Conservation (phyloP, 2,888 invertebrate genomes). For the Tetramorium bicarinatum region DNA sequence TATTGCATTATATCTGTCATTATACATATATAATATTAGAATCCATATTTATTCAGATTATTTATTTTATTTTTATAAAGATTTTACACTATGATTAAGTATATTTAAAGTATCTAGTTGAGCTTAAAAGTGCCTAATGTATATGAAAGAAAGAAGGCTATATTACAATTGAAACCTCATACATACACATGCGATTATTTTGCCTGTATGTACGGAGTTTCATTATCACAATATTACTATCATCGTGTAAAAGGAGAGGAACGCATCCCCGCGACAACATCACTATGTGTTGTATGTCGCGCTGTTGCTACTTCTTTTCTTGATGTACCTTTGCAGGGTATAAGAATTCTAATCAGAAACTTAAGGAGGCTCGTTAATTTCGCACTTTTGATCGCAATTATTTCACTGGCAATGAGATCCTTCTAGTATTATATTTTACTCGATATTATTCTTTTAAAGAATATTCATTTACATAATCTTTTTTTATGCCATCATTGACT, state of each 20-base stretch:
- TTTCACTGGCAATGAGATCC: conserved; percentile 25
- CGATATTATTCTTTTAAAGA: conserved; percentile 52
- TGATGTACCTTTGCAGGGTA: conserved; percentile 74
- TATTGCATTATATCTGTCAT: neutral
- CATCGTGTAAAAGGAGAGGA: conserved; percentile 56
- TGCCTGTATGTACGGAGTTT: conserved; percentile 33
- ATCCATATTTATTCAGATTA: conserved; percentile 86
- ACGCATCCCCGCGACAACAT: conserved; percentile 73
- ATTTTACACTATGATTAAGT: conserved; percentile 81
- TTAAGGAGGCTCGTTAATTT: conserved; percentile 48
- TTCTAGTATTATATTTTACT: conserved; percentile 34
- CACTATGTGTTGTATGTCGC: conserved; percentile 73
- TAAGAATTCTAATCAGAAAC: conserved; percentile 53
- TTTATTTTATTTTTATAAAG: conserved; percentile 86
- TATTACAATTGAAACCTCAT: conserved; percentile 43
- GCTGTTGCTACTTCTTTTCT: conserved; percentile 74
- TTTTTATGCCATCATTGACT: conserved; percentile 31
- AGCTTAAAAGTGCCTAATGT: conserved; percentile 75
- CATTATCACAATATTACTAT: conserved; percentile 62
- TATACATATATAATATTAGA: conserved; percentile 73
- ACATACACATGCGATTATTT: neutral
- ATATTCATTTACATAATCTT: conserved; percentile 41
- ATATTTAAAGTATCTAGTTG: conserved; percentile 75
- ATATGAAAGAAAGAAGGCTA: conserved; percentile 67
- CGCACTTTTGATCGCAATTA: conserved; percentile 47